Base-by-base conservation (phyloP, 2,888 invertebrate species). In the Saturnia pavonia region DNA sequence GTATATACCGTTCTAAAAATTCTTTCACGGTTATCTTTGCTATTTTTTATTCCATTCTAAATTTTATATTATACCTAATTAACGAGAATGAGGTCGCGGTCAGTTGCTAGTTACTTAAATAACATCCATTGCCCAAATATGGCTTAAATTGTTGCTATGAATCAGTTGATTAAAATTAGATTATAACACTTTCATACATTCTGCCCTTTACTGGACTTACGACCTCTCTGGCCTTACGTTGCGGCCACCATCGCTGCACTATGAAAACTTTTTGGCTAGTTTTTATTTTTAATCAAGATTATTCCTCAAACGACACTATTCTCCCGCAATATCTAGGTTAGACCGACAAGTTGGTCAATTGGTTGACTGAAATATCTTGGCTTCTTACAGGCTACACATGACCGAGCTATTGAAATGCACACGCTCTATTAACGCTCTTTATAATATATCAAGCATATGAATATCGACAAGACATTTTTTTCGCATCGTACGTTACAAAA, bases 341-440 rank as follows among this genome's bases (percentile, higher is more conserved):
- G 6, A 25, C 57, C 25, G 27, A 60, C 57, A 12, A 60, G 25
- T 60, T 14, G 27, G 14, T 27, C 57, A 60, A 60, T 25, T 6
- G 12, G 57, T 60, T 27, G 57, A 60, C 57, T 60, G 57, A 60
- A 27, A 60, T 27, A 27, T 60, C 57, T 60, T 4, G 14, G 11
- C 25, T 27, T 25, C 27, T 60, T 27, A 22, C 14, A 27, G 11
- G 14, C 19, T 60, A 60, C 57, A 60, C 57, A 60, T 60, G 57
- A 27, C 25, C 25, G 57, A 25, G 14, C 27, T 27, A 60, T 27
- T 14, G 27, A 60, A 60, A 60, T 60, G 57, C 57, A 60, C 57
- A 60, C 57, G 57, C 57, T 60, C 57, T 60, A 60, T 25, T 60
- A 60, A 60, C 57, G 27, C 14, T 60, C 27, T 34, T 34, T 34